phyloP scores from a whole-genome alignment of 2,113 vertebrate genomes.

The Limnothrissa miodon region DNA sequence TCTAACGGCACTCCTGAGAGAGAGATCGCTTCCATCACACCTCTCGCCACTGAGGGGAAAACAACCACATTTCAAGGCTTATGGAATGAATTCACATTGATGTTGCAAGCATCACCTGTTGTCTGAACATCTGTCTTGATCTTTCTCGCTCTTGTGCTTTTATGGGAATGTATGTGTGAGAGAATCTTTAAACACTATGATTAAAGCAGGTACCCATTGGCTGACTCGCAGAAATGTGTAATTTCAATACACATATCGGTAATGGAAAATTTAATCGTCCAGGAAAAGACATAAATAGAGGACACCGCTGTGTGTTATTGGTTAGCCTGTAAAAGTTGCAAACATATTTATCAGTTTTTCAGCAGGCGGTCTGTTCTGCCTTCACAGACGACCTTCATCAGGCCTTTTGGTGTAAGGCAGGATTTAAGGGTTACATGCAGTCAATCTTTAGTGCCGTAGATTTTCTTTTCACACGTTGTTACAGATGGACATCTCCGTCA shows the following conservation, averaged over 20 bases:
- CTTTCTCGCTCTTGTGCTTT: not conserved
- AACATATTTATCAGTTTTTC: slow-evolving; percentile 54
- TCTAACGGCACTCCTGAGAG: not conserved
- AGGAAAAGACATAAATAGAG: slow-evolving; percentile 57
- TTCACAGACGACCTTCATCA: slow-evolving; percentile 40
- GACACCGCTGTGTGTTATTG: slow-evolving; percentile 60
- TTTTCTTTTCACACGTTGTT: slow-evolving; percentile 13
- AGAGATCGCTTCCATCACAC: not conserved
- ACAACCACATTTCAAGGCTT: not conserved
- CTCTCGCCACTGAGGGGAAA: not conserved
- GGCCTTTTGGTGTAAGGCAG: slow-evolving; percentile 22
- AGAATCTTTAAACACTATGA: slow-evolving; percentile 2
- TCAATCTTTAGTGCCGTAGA: slow-evolving; percentile 44
- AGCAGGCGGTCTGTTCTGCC: slow-evolving; percentile 38
- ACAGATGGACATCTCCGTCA: not conserved
- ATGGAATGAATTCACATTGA: not conserved
- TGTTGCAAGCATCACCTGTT: slow-evolving; percentile 2
- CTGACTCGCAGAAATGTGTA: slow-evolving; percentile 25
- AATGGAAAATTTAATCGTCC: slow-evolving; percentile 59
- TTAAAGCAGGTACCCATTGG: not conserved
- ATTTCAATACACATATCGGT: slow-evolving; percentile 56
- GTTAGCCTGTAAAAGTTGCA: slow-evolving; percentile 55
- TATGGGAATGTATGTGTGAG: not conserved
- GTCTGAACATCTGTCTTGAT: not conserved
- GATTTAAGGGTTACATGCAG: slow-evolving; percentile 44